Evolutionary conservation across 2,797 vertebrate genomes (phyloP).

Genomic region (Epinephelus awoara): DNA sequence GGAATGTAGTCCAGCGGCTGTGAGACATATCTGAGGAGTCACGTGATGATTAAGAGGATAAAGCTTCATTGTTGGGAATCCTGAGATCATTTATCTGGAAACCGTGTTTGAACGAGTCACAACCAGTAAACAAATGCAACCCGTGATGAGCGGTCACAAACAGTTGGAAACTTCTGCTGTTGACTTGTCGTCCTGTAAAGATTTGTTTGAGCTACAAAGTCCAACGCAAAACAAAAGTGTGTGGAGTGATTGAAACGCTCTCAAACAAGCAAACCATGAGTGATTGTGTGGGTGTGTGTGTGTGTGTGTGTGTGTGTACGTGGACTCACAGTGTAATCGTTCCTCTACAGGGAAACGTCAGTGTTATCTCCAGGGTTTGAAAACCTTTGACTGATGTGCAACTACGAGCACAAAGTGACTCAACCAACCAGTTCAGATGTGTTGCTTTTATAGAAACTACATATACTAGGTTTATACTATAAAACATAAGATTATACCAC

Average conservation of each 20-base stretch:
- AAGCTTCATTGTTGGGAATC: neutral
- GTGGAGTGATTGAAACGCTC: conserved; percentile 14
- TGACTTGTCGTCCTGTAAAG: neutral
- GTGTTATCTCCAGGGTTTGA: neutral
- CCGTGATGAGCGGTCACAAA: no score
- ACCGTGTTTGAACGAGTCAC: neutral
- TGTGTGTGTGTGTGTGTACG: neutral
- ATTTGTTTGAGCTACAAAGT: conserved; percentile 3
- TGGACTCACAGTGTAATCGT: neutral
- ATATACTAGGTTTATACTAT: neutral
- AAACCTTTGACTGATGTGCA: neutral
- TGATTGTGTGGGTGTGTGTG: neutral
- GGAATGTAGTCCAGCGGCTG: no score
- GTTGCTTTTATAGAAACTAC: neutral
- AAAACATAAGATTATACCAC: neutral
- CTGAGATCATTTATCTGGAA: neutral
- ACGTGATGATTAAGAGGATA: no score
- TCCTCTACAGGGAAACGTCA: neutral
- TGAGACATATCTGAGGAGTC: no score
- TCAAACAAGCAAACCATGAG: conserved; percentile 30
- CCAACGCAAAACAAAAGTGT: neutral
- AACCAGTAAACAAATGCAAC: neutral
- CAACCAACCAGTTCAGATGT: neutral
- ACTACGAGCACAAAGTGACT: neutral
- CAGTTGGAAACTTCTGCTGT: neutral